A percentile compares a stretch with the other conserved stretches of the same genome.
Evolutionary conservation across 1,140 invertebrate genomes (phyloP).

Genomic region (Nasonia giraulti): DNA sequence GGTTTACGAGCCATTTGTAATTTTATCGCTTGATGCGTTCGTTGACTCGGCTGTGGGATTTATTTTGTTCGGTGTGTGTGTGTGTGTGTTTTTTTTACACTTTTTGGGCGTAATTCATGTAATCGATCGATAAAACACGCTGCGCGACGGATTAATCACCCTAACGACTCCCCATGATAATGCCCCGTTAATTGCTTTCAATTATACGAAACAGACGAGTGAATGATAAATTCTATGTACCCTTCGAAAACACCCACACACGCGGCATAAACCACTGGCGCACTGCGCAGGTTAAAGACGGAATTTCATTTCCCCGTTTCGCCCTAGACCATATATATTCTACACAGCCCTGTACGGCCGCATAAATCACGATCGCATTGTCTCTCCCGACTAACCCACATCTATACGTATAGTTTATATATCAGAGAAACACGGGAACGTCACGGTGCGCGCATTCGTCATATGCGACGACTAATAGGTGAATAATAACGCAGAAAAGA

Average conservation of each 20-base stretch:
- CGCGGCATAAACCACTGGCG: background rate
- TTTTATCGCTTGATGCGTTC: slow-evolving; percentile 18
- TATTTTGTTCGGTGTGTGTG: no score
- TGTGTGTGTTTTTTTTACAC: no score
- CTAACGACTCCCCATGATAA: background rate
- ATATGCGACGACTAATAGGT: background rate
- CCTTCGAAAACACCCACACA: background rate
- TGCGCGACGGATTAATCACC: no score
- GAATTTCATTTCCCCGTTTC: slow-evolving; percentile 30
- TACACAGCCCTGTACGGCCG: background rate
- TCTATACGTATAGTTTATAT: background rate
- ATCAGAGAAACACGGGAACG: no score
- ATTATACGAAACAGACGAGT: slow-evolving; percentile 7
- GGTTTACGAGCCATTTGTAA: slow-evolving; percentile 29
- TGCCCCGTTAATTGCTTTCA: slow-evolving; percentile 8
- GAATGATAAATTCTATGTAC: background rate
- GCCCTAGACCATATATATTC: background rate
- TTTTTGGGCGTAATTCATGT: no score
- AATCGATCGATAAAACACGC: no score
- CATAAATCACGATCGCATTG: background rate
- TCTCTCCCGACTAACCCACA: background rate
- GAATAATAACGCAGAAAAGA: slow-evolving; percentile 6
- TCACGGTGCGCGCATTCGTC: no score
- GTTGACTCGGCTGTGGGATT: background rate
- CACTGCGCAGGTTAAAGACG: background rate